These are phyloP conservation scores for Subacronicta megacephala DNA, from an alignment of 2,888 invertebrate genomes.

Conservation along the genomic window DNA sequence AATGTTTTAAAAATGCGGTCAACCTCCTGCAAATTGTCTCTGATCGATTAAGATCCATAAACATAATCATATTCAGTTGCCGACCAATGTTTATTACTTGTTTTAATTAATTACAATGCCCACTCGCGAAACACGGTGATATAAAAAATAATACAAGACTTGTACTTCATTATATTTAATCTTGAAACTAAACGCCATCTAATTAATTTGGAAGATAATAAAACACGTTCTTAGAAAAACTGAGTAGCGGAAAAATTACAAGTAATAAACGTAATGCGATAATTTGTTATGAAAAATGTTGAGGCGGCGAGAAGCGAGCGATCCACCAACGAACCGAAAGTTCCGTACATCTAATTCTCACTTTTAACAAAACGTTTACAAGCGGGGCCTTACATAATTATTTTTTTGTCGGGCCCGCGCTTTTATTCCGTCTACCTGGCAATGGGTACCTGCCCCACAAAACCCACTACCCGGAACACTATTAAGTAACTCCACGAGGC, in stretches of 20 bases:
- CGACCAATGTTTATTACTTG: neutral
- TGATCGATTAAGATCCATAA: constrained; percentile 27
- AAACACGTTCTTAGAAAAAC: constrained; percentile 53
- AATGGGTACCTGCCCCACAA: constrained; percentile 77
- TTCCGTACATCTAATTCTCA: constrained; percentile 60
- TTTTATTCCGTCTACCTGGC: constrained; percentile 79
- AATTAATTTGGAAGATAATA: constrained; percentile 60
- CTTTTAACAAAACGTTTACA: constrained; percentile 67
- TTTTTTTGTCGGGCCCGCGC: constrained; percentile 68
- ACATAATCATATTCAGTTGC: constrained; percentile 2
- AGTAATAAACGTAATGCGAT: constrained; percentile 57
- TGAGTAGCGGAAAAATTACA: constrained; percentile 56
- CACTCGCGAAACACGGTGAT: constrained; percentile 1
- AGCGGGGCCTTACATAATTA: constrained; percentile 66
- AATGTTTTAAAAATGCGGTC: constrained; percentile 49
- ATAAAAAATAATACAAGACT: constrained; percentile 18
- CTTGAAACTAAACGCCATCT: constrained; percentile 59
- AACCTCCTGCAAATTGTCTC: constrained; percentile 40
- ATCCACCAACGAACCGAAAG: constrained; percentile 36
- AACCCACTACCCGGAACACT: constrained; percentile 84
- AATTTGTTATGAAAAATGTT: constrained; percentile 56
- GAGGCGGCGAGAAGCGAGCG: constrained; percentile 34
- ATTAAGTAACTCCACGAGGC: constrained; percentile 81
- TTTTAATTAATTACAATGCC: neutral
- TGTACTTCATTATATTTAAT: constrained; percentile 38